phyloP scores from a whole-genome alignment of 2,888 invertebrate species.

The Tetragonisca angustula region DNA sequence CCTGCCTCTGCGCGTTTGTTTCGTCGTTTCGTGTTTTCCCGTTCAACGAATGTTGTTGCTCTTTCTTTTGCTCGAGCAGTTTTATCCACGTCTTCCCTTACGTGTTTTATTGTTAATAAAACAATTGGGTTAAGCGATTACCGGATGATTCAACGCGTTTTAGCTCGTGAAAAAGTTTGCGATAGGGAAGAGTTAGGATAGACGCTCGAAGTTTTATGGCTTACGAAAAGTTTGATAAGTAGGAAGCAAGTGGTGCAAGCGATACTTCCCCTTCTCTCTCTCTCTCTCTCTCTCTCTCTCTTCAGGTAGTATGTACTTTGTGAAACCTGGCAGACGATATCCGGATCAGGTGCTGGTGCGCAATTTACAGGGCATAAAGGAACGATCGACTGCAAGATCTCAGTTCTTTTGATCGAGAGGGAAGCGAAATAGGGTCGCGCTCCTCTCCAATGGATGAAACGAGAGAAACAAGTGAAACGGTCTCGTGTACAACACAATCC shows the following conservation, averaged over 20 bases:
- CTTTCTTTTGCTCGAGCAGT: background rate
- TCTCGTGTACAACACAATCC: conserved; percentile 13
- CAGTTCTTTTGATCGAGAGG: conserved; percentile 47
- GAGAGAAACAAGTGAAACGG: conserved; percentile 35
- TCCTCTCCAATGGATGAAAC: conserved; percentile 38
- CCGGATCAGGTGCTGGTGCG: conserved; percentile 47
- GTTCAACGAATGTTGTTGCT: background rate
- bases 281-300: background rate
- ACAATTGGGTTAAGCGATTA: background rate
- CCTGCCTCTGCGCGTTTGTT: background rate
- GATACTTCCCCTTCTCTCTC: background rate
- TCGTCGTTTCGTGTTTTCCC: background rate
- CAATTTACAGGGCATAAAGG: conserved; percentile 55
- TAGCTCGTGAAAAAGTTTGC: background rate
- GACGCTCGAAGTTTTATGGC: conserved; percentile 8
- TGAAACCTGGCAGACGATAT: conserved; percentile 51
- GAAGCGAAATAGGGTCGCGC: conserved; percentile 27
- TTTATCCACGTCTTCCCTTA: background rate
- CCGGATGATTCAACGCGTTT: background rate
- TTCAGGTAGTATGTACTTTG: conserved; percentile 1
- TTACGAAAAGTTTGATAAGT: conserved; percentile 39
- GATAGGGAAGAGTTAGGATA: background rate
- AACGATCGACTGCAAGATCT: conserved; percentile 37
- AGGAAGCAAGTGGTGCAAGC: conserved; percentile 6
- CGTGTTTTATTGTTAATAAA: background rate